Percentiles rank a stretch among this genome's conserved stretches.
phyloP scores from a whole-genome alignment of 2,113 vertebrate species.

The Mixornis gularis region DNA sequence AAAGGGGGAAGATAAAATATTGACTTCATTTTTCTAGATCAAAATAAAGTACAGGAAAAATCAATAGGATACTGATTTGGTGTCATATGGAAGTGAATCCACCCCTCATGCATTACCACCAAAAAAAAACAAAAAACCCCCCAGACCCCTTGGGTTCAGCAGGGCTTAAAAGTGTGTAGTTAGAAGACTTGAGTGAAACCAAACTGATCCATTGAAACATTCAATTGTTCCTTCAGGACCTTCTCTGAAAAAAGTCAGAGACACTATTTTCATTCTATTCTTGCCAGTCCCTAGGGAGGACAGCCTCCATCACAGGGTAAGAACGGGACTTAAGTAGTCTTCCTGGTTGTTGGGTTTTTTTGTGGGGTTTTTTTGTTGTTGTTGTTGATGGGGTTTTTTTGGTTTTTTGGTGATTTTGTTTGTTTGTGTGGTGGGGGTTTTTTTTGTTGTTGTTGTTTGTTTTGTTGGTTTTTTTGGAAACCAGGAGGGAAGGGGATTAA shows the following conservation, averaged over 20 bases:
- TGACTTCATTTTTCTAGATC: not conserved
- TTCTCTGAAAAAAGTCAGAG: not conserved
- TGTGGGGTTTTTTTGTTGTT: not conserved
- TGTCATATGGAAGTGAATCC: not conserved
- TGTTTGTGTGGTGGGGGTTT: not conserved
- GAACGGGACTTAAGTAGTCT: not conserved
- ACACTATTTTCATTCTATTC: not conserved
- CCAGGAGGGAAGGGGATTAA: not conserved
- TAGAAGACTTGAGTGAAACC: not conserved
- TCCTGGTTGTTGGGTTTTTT: not conserved
- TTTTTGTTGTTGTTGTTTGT: not conserved
- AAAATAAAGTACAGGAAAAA: not conserved
- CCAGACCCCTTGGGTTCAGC: not conserved
- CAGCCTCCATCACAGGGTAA: not conserved
- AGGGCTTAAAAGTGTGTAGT: not conserved
- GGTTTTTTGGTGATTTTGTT: not conserved
- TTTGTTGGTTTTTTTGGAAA: not conserved
- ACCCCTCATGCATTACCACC: not conserved
- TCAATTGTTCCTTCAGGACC: not conserved
- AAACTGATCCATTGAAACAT: not conserved
- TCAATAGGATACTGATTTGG: not conserved
- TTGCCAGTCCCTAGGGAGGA: not conserved
- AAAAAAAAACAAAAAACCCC: accelerated
- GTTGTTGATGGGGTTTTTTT: not conserved
- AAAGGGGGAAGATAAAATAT: not conserved